Base-by-base conservation (phyloP, 1,140 invertebrate species). In the Cherax destructor region DNA sequence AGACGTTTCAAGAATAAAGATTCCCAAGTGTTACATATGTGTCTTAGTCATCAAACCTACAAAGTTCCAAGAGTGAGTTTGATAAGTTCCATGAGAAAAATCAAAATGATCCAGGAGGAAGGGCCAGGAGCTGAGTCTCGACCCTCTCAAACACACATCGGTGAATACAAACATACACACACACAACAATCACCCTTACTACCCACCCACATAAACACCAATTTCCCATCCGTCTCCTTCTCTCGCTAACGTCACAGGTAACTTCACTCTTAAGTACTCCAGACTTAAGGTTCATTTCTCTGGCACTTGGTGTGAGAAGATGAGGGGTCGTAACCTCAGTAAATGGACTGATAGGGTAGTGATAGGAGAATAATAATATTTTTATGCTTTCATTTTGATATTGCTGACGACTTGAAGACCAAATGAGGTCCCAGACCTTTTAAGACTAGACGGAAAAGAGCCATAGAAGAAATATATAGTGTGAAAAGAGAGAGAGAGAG, bases 321-420 rank as follows among this genome's bases (percentile, higher is more conserved):
- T 49, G n/a, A 49, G 4, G 61, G 79, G 87, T 72, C 78, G 87
- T 88, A 83, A 83, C 78, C 50, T 11, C n/a, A n/a, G 78, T 24
- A 50, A 83, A 74, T 52, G 65, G 87, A 30, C 84, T 86, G 87
- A 88, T 83, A 69, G 79, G 78, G 69, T 72, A 81, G 65, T 72
- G 87, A 83, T 81, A 76, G 87, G 49, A 74, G 78, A 83, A 83
- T 88, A 88, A 83, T 74, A 76, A 87, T 47, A 86, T 77, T 87
- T 87, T 87, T 87, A 87, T 87, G 86, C 86, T 79, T 87, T 87
- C 86, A 87, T 87, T 87, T 87, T 87, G 86, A 87, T 87, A 87
- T 79, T 87, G 86, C 86, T 87, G 86, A 87, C 86, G 86, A 87
- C 76, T 80, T 81, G 50, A 72, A 80, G 78, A 72, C 78, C 41